phyloP scores from a whole-genome alignment of 2,888 invertebrate species.

The Cephus rjabovi region DNA sequence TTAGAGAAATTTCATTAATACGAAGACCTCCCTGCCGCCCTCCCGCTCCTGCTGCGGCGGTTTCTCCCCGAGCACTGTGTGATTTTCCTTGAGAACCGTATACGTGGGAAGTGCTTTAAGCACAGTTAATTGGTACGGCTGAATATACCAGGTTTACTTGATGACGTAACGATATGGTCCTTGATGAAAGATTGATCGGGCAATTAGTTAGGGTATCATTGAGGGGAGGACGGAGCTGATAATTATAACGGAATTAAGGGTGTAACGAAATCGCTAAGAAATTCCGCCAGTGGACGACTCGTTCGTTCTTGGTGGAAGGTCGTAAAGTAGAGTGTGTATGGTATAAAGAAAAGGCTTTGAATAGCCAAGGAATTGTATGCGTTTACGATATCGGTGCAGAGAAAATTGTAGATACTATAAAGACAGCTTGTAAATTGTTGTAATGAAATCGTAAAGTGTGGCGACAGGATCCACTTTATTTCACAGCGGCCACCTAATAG shows the following conservation, averaged over 20 bases:
- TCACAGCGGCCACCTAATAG: conserved; percentile 10
- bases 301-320: background rate
- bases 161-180: background rate
- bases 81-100: background rate
- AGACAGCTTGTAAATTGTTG: conserved; percentile 38
- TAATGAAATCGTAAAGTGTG: conserved; percentile 44
- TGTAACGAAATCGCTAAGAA: background rate
- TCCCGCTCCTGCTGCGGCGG: background rate
- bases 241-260: background rate
- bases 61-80: background rate
- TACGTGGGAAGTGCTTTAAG: background rate
- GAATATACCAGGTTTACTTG: background rate
- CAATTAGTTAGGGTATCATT: background rate
- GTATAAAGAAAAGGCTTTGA: background rate
- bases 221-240: background rate
- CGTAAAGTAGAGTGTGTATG: background rate
- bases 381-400: background rate
- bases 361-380: background rate
- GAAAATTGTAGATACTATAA: background rate
- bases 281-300: background rate
- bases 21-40: conserved; percentile 2
- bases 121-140: background rate
- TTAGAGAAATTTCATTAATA: conserved; percentile 31
- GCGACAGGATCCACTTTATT: conserved; percentile 36
- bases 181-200: background rate